Evolutionary conservation across 2,797 vertebrate species (phyloP).

Genomic region (Lacerta viridis): DNA sequence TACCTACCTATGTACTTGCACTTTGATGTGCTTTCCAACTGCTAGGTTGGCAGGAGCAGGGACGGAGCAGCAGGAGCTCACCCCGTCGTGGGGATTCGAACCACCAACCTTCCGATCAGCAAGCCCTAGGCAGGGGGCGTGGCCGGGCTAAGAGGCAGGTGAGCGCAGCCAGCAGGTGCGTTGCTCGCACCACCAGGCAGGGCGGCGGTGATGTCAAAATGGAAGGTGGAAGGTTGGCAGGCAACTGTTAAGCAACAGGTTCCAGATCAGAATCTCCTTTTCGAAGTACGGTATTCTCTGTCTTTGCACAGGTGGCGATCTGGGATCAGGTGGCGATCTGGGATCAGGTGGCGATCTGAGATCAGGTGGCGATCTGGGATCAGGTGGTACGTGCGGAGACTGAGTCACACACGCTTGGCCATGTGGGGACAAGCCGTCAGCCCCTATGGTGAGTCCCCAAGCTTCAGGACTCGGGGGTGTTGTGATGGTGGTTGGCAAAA

Average conservation of each 20-base stretch:
- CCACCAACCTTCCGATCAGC: too few relatives aligned
- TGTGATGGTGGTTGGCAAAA: not conserved
- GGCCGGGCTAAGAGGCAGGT: not conserved
- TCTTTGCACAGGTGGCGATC: too few relatives aligned
- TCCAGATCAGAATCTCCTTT: conserved; percentile 9
- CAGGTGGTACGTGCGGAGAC: not conserved
- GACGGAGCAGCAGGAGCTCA: too few relatives aligned
- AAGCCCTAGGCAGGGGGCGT: not conserved
- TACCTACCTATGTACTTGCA: too few relatives aligned
- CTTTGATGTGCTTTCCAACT: too few relatives aligned
- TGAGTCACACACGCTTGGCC: too few relatives aligned
- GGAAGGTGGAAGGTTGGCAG: not conserved
- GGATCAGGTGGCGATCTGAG: too few relatives aligned
- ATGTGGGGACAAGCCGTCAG: not conserved
- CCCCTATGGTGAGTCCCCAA: conserved; percentile 25
- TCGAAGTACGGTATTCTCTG: too few relatives aligned
- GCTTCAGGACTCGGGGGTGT: not conserved
- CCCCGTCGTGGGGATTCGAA: not conserved
- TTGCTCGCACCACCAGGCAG: not conserved
- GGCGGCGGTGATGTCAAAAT: conserved; percentile 8
- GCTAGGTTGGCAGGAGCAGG: too few relatives aligned
- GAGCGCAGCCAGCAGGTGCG: conserved; percentile 14
- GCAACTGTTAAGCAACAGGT: conserved; percentile 41
- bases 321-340: too few relatives aligned
- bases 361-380: too few relatives aligned